Percentiles rank a stretch among this genome's conserved stretches.
These are phyloP conservation scores for Pholis gunnellus DNA, from an alignment of 2,113 vertebrate genomes.

Conservation along the genomic window DNA sequence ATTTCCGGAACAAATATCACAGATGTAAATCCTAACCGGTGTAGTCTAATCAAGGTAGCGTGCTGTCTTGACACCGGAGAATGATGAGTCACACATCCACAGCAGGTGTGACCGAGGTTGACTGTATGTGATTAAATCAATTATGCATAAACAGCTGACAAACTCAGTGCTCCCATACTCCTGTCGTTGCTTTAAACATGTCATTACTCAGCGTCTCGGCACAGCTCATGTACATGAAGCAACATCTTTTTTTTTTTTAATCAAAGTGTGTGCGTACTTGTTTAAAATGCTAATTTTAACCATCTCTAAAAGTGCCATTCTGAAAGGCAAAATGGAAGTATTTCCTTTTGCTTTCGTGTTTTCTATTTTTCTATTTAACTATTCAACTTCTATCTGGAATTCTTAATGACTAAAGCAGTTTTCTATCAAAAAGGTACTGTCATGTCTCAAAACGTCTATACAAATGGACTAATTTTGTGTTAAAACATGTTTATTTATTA, in stretches of 20 bases:
- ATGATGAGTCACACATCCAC: constrained; percentile 46
- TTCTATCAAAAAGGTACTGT: background rate
- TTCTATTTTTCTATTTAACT: background rate
- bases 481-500: background rate
- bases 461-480: background rate
- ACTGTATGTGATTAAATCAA: constrained; percentile 74
- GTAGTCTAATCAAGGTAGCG: constrained; percentile 14
- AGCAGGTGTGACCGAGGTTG: constrained; percentile 66
- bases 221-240: constrained; percentile 44
- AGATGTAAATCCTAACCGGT: constrained; percentile 8
- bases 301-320: background rate
- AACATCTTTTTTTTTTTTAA: background rate
- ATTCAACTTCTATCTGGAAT: background rate
- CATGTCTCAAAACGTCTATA: background rate
- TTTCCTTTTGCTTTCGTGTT: background rate
- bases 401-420: background rate
- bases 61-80: background rate
- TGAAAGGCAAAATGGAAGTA: background rate
- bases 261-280: background rate
- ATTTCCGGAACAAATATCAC: constrained; percentile 8
- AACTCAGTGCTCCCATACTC: constrained; percentile 48
- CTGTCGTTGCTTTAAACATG: constrained; percentile 82
- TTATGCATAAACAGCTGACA: constrained; percentile 69
- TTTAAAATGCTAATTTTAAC: constrained; percentile 20
- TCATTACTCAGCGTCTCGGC: constrained; percentile 71